Conservation (phyloP, 2,888 invertebrate species). For the Meteorus colon region DNA sequence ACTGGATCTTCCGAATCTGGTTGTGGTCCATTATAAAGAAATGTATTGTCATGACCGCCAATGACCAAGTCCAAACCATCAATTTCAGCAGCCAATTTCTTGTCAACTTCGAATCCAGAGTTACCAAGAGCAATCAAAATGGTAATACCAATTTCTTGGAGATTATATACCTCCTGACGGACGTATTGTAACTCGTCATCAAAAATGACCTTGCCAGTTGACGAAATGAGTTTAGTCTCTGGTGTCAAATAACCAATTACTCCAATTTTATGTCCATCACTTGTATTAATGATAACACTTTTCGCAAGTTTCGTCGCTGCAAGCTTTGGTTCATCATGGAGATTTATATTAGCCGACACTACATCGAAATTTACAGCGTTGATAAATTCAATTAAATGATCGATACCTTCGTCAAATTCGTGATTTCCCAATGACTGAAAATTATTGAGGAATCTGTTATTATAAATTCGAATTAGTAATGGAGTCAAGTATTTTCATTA, state of each 20-base stretch:
- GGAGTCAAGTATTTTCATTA: too few relatives aligned
- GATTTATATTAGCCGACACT: conserved; percentile 85
- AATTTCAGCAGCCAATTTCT: conserved; percentile 84
- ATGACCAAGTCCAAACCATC: conserved; percentile 89
- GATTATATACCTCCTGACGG: conserved; percentile 77
- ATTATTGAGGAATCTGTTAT: too few relatives aligned
- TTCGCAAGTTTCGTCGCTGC: conserved; percentile 76
- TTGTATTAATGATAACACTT: conserved; percentile 78
- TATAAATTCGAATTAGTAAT: too few relatives aligned
- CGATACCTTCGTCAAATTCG: conserved; percentile 89
- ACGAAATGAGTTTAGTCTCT: conserved; percentile 81
- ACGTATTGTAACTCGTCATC: conserved; percentile 83
- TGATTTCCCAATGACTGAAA: conserved; percentile 92
- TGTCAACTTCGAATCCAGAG: conserved; percentile 86
- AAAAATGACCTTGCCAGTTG: conserved; percentile 71
- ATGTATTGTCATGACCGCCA: conserved; percentile 94
- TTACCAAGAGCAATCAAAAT: conserved; percentile 93
- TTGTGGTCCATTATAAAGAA: conserved; percentile 83
- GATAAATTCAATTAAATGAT: conserved; percentile 84
- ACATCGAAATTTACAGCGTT: conserved; percentile 82
- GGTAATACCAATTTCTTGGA: conserved; percentile 78
- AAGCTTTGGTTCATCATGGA: conserved; percentile 79
- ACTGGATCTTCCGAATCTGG: conserved; percentile 83
- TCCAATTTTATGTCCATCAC: conserved; percentile 82
- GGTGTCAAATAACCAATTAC: conserved; percentile 91